A percentile compares a stretch with the other conserved stretches of the same genome.
These are phyloP conservation scores for Proisotoma minuta DNA, from an alignment of 2,888 invertebrate genomes.

Conservation along the genomic window DNA sequence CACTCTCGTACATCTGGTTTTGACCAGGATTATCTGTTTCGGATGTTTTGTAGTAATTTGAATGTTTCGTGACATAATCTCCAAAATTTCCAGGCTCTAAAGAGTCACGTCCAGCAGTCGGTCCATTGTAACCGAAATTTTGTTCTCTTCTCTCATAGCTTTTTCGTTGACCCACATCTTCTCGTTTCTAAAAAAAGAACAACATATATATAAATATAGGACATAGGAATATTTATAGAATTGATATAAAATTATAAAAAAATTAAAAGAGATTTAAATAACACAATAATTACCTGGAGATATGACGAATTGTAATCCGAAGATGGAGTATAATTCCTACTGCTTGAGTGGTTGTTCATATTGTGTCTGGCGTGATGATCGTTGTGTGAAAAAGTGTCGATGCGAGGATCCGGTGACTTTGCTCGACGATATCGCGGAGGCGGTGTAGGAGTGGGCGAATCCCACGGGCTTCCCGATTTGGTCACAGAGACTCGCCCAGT, in stretches of 20 bases:
- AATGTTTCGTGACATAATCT: conserved; percentile 46
- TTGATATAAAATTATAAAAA: not conserved
- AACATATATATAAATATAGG: conserved; percentile 1
- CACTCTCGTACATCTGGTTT: conserved; percentile 43
- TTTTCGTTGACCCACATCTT: conserved; percentile 46
- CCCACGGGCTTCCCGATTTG: conserved; percentile 47
- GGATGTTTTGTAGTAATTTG: conserved; percentile 46
- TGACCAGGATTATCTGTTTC: conserved; percentile 47
- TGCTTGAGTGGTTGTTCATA: conserved; percentile 39
- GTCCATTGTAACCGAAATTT: conserved; percentile 47
- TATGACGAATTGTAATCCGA: conserved; percentile 34
- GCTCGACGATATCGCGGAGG: conserved; percentile 47
- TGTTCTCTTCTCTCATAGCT: conserved; percentile 46
- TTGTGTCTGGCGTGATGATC: conserved; percentile 42
- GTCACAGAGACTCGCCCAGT: conserved; percentile 46
- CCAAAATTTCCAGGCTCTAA: conserved; percentile 41
- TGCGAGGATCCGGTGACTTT: conserved; percentile 46
- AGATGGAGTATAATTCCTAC: conserved; percentile 20
- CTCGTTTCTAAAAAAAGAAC: conserved; percentile 41
- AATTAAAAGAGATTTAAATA: not conserved
- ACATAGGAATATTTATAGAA: too few relatives aligned
- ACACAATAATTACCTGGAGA: conserved; percentile 34
- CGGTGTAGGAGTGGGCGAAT: conserved; percentile 46
- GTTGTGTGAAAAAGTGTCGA: conserved; percentile 24
- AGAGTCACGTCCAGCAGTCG: conserved; percentile 34